Evolutionary conservation across 2,797 vertebrate species (phyloP).

Genomic region (Paramormyrops hopkinsi): DNA sequence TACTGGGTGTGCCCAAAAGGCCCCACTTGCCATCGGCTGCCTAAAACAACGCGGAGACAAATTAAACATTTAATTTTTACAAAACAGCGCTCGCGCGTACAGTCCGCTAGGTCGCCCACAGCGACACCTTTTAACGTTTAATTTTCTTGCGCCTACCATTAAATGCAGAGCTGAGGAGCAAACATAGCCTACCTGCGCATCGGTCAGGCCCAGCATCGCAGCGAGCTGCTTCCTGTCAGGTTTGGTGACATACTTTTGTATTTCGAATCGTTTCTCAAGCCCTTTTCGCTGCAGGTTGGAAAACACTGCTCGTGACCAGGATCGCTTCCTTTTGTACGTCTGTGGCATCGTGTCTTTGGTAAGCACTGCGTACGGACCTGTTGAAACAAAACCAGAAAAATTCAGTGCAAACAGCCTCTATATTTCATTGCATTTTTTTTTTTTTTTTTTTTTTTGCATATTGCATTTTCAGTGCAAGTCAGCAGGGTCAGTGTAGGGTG

Average conservation of each 20-base stretch:
- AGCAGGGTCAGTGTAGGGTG: not conserved
- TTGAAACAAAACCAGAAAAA: not conserved
- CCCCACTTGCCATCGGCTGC: not conserved
- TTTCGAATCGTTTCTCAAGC: constrained; percentile 94
- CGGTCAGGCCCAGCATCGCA: constrained; percentile 93
- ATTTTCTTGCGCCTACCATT: not conserved
- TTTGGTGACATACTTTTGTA: constrained; percentile 98
- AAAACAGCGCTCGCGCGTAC: not conserved
- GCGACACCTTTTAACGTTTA: not conserved
- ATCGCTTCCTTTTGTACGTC: constrained; percentile 94
- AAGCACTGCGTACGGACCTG: constrained; percentile 91
- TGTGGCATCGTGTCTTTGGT: constrained; percentile 98
- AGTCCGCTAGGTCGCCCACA: not conserved
- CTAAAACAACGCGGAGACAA: not conserved
- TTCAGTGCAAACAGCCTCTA: constrained; percentile 6
- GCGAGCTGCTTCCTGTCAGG: constrained; percentile 95
- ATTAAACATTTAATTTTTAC: not conserved
- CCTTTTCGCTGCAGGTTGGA: constrained; percentile 97
- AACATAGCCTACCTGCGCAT: constrained; percentile 78
- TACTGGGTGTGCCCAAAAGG: constrained; percentile 13
- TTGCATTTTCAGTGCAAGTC: not conserved
- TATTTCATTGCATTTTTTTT: not conserved
- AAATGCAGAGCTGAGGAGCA: not conserved
- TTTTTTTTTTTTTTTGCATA: not conserved
- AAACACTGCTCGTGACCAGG: constrained; percentile 95